Evolutionary conservation across 2,113 vertebrate species (phyloP), one percentile per base, ranked within the genome.

Genomic region (Triplophysa siluroides): DNA sequence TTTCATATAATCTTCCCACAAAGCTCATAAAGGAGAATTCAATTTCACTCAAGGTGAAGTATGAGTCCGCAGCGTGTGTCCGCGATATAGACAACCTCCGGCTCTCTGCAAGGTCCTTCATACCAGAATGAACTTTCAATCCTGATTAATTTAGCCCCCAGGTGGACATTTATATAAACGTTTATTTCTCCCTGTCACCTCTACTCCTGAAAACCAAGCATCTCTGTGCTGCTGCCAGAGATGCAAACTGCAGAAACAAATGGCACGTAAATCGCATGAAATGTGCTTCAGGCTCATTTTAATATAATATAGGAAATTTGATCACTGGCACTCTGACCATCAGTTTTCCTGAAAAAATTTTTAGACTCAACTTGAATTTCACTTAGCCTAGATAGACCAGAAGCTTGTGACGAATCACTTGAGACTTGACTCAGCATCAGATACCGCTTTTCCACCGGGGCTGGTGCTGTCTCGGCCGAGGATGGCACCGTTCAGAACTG

Each of bases 141-240:
- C 21, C 43, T 13, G 66, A 78, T 69, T 70, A 9, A 21, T 79
- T 79, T 38, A 38, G 41, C 67, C 66, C n/a, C 23, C 12, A 43
- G 21, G 2, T 78, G 54, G 43, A 69, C 9, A 26, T 61, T 50
- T 78, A 69, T 1, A 62, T 23, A 79, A 38, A 70, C n/a, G 8
- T 60, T 58, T 52, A 29, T 70, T 70, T 54, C 47, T 54, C 18
- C 26, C 52, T 8, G 5, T 60, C 3, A 6, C 1, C n/a, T 73
- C 70, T 60, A 29, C 70, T 19, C 38, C 29, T 38, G 14, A 21
- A 38, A 72, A n/a, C 21, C n/a, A 50, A 8, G 23, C 47, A n/a
- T 10, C 47, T 58, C 19, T 14, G 12, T 23, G 38, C 19, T 50
- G 3, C 23, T 18, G 43, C 45, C 9, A 21, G 8, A 58, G 19